Base-by-base conservation (phyloP, 2,797 vertebrate genomes). In the Muscicapa striata region DNA sequence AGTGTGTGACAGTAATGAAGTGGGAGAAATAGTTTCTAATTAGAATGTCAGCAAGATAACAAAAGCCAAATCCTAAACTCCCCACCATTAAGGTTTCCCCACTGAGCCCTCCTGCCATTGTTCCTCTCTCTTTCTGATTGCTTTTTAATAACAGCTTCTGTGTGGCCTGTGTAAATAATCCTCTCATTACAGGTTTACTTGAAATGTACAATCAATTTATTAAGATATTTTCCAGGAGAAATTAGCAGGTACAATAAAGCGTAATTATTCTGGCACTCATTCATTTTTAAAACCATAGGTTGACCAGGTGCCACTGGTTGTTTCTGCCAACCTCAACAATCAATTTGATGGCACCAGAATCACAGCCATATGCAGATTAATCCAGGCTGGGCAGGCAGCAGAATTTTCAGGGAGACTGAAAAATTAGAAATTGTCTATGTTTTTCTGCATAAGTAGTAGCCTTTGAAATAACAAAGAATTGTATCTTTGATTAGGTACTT, bases 1-100 rank as follows among this genome's bases (percentile, higher is more conserved):
- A 95, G 84, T 26, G 48, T 72, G 74, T 96, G 94, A 91, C 55
- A 87, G 92, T 93, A 96, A 96, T 91, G 90, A 95, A 97, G 92
- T 63, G 55, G 62, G 51, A 96, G 63, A n/a, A 21, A 73, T 54
- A 82, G 13, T 32, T 92, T 95, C 96, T 97, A 97, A 97, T 97
- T 95, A 95, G 58, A 93, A 94, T 88, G 72, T 84, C 81, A 94
- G 89, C 94, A 97, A 95, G 92, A 92, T 73, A 97, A 89, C 0
- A 0, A 52, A 92, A 91, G 82, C 43, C 30, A 84, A 90, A 90
- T 79, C 72, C 43, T 82, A 79, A 84, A 74, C 66, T 70, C 59
- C 38, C 46, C 21, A 76, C 80, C 68, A 48, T 90, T 75, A 76
- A 70, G 10, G 36, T 93, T 87, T 86, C 57, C 82, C 76, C 22